Evolutionary conservation across 2,888 invertebrate species (phyloP).

Genomic region (Zhuqinia jingwanae): DNA sequence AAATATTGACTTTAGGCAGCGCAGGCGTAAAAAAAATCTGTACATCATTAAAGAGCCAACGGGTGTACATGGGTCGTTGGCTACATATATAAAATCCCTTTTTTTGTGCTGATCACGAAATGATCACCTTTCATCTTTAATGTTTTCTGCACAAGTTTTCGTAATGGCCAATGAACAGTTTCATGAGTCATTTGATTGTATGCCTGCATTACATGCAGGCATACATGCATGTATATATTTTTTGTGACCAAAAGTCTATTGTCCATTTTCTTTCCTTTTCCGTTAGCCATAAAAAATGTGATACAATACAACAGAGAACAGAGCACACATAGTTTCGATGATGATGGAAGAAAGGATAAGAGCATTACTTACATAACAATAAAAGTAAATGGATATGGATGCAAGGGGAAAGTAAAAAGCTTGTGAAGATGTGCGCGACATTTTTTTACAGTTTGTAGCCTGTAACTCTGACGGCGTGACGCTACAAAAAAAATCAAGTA

Average conservation of each 20-base stretch:
- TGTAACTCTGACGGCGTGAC: too few relatives aligned
- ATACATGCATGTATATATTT: background rate
- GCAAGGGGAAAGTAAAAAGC: slow-evolving; percentile 3
- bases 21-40: too few relatives aligned
- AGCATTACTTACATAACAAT: slow-evolving; percentile 32
- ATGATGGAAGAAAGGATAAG: background rate
- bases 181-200: too few relatives aligned
- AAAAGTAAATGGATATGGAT: slow-evolving; percentile 31
- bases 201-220: background rate
- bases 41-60: too few relatives aligned
- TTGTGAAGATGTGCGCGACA: background rate
- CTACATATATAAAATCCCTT: too few relatives aligned
- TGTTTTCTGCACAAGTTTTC: slow-evolving; percentile 22
- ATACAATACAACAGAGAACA: background rate
- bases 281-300: too few relatives aligned
- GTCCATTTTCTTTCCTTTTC: background rate
- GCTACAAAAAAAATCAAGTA: too few relatives aligned
- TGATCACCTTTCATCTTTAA: slow-evolving; percentile 40
- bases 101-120: slow-evolving; percentile 5
- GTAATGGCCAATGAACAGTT: slow-evolving; percentile 23
- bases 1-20: slow-evolving; percentile 33
- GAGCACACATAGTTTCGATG: background rate
- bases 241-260: background rate
- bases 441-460: too few relatives aligned
- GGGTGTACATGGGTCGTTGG: too few relatives aligned